Evolutionary conservation across 2,113 vertebrate species (phyloP), one percentile per base, ranked within the genome.

Genomic region (Hirundichthys speculiger): DNA sequence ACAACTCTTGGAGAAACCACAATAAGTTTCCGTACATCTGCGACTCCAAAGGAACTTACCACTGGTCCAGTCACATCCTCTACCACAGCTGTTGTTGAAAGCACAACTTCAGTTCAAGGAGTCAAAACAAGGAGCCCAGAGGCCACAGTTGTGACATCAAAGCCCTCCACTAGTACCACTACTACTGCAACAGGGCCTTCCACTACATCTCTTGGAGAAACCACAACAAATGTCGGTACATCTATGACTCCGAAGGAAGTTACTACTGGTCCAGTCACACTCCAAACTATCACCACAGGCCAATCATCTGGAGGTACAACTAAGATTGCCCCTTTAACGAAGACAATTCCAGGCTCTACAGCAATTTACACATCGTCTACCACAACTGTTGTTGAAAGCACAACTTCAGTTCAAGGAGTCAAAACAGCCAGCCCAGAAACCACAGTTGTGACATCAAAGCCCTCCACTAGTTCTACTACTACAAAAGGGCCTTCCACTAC

Each of bases 131-230:
- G 49, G 7, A 40, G 20, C 1, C 24, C 34, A 13, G 47, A 49
- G 68, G 71, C 66, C 21, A 52, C 73, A 1, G 12, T 55, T 7
- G 25, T 41, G 2, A 75, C 67, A 27, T 67, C 77, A 3, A 43
- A 4, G n/a, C 49, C 67, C 4, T 20, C 67, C 21, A 11, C 57
- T 2, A 27, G 2, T 1, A 70, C 51, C 9, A 67, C 39, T 13
- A 41, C 12, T 3, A 73, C n/a, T n/a, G n/a, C 49, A 1, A 1
- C 10, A 42, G 3, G 1, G 21, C n/a, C 58, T 48, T 4, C 6
- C 15, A 45, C 42, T 16, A 20, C 50, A 1, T 4, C 40, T 4
- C 0, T 15, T 1, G 22, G 4, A 18, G 56, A 2, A 16, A 56
- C 62, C 40, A 55, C 47, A 16, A 51, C 40, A 46, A 13, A 21